These are phyloP conservation scores for Heliothis virescens DNA, from an alignment of 1,140 invertebrate species.

Conservation along the genomic window DNA sequence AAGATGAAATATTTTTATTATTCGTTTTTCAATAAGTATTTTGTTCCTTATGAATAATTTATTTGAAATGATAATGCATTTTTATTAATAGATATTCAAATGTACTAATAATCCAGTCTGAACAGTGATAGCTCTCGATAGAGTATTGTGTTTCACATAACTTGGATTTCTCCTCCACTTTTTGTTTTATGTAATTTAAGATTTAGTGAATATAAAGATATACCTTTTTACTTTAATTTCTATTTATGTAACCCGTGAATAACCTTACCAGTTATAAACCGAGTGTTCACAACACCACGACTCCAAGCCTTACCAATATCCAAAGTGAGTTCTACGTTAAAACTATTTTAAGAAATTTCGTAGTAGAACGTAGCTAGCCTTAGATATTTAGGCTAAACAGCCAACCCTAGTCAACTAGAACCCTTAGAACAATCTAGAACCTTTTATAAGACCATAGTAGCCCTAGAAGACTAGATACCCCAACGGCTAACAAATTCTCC, in stretches of 20 bases:
- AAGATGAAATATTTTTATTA: conserved; percentile 10
- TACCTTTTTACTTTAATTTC: neutral
- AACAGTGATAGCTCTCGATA: conserved; percentile 12
- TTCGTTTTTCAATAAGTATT: conserved; percentile 11
- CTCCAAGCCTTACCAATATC: neutral
- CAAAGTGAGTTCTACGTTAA: neutral
- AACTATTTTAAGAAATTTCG: neutral
- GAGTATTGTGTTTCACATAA: neutral
- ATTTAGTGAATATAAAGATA: neutral
- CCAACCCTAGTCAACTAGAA: neutral
- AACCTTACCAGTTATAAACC: neutral
- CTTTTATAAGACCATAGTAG: too few relatives aligned
- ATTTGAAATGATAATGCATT: neutral
- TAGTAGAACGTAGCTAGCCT: conserved; percentile 15
- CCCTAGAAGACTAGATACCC: too few relatives aligned
- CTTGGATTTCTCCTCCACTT: neutral
- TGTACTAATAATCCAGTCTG: conserved; percentile 4
- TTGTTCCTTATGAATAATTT: conserved; percentile 10
- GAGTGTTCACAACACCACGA: neutral
- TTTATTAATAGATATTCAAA: neutral
- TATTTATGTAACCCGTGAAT: neutral
- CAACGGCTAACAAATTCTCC: too few relatives aligned
- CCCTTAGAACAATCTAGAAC: neutral
- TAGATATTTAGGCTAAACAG: too few relatives aligned
- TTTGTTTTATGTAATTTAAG: neutral